Evolutionary conservation across 2,797 vertebrate genomes (phyloP), one percentile per base, ranked within the genome.

Genomic region (Rhynchotus rufescens): DNA sequence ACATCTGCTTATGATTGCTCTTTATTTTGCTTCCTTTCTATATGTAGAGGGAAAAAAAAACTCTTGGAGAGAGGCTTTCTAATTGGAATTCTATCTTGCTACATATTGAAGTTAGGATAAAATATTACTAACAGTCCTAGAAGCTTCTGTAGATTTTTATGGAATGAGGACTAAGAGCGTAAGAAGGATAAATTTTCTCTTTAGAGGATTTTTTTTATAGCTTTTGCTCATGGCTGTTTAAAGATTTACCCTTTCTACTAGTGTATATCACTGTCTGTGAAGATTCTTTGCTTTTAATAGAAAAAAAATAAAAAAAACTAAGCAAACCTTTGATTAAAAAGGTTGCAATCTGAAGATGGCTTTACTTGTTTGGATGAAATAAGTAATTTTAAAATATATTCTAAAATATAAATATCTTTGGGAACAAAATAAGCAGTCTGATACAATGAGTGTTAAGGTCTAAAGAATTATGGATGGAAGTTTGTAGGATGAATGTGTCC

Each of bases 1-100:
- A 59, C 76, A 90, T 91, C 93, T 95, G 84, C 68, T 94, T 76
- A 22, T 38, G 60, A 92, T 74, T 82, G 86, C 42, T 59, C 54
- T 74, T 42, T 82, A 88, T 40, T 59, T 52, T 74, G 42, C 57
- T n/a, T 26, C 14, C 49, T 9, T 59, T 49, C n/a, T 54, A 30
- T 36, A 56, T 57, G 34, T 28, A 76, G 77, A 52, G 67, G 60
- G 81, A 66, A 64, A 69, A 61, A 83, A 66, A 69, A 28, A 73
- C 68, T 57, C 80, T 83, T 40, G 83, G 88, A 91, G 89, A 49
- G 81, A 93, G 51, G 52, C 11, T 86, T 15, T 8, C 71, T 72
- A 38, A 38, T 72, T 83, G 68, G 6, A 60, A 11, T 64, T 47
- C 7, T 30, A 45, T 19, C 67, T 67, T 59, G 19, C 16, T 84